phyloP scores from a whole-genome alignment of 2,797 vertebrate genomes.

The Adrianichthys oophorus region DNA sequence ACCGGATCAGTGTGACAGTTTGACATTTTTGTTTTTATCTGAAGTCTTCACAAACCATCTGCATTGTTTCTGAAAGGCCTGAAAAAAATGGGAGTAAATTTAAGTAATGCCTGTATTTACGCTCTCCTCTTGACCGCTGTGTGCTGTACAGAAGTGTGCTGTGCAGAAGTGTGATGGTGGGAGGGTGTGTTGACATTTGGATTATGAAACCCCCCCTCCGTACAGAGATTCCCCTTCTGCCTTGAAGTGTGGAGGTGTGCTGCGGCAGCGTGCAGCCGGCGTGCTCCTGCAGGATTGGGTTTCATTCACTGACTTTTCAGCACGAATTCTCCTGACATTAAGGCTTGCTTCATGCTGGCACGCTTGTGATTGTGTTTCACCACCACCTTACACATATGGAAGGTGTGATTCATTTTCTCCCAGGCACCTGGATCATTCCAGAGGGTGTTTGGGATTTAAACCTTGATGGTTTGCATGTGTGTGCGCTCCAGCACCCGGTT shows the following conservation, averaged over 20 bases:
- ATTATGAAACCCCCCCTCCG: slow-evolving; percentile 17
- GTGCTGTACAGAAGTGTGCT: background rate
- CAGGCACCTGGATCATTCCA: background rate
- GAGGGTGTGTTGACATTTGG: slow-evolving; percentile 10
- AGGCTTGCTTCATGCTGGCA: slow-evolving; percentile 15
- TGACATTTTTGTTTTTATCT: no score
- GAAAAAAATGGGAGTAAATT: no score
- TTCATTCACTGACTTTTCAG: slow-evolving; percentile 29
- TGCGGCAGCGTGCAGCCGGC: slow-evolving; percentile 1
- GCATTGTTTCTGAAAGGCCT: no score
- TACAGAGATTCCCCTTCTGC: background rate
- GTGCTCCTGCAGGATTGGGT: slow-evolving; percentile 21
- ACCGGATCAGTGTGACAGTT: no score
- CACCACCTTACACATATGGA: slow-evolving; percentile 36
- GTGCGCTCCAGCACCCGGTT: slow-evolving; percentile 30
- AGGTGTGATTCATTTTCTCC: slow-evolving; percentile 38
- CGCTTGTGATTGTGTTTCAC: slow-evolving; percentile 27
- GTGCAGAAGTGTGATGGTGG: slow-evolving; percentile 8
- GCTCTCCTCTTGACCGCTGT: background rate
- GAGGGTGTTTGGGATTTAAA: slow-evolving; percentile 29
- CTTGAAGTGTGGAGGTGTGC: slow-evolving; percentile 26
- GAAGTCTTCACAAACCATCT: no score
- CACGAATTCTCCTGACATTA: slow-evolving; percentile 23
- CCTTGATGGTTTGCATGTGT: slow-evolving; percentile 16
- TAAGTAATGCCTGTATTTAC: no score